Percentiles rank a stretch among this genome's conserved stretches.
Evolutionary conservation across 2,113 vertebrate genomes (phyloP).

Genomic region (Nerophis ophidion): DNA sequence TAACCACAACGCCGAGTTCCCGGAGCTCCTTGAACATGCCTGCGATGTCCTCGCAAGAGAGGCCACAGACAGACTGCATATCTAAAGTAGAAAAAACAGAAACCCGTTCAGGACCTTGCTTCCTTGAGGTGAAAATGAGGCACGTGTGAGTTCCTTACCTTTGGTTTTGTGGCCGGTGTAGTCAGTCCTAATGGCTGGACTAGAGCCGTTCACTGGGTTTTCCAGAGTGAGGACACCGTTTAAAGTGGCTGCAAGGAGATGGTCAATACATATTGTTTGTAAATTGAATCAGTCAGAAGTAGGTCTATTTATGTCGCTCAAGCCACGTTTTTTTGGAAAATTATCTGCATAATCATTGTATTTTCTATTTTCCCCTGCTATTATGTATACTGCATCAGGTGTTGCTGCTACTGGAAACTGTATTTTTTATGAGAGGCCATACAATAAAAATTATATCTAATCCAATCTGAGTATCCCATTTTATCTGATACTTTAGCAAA

Average conservation of each 20-base stretch:
- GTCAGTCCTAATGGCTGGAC: conserved; percentile 89
- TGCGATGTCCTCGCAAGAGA: conserved; percentile 89
- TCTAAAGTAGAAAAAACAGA: conserved; percentile 55
- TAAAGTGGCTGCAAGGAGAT: conserved; percentile 56
- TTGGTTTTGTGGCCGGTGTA: conserved; percentile 92
- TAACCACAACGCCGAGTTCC: conserved; percentile 84
- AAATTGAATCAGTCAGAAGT: background rate
- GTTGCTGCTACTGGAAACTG: too few species aligned
- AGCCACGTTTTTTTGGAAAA: too few species aligned
- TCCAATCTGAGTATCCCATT: too few species aligned
- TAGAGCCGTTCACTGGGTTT: conserved; percentile 88
- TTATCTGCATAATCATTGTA: too few species aligned
- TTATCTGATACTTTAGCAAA: too few species aligned
- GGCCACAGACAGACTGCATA: conserved; percentile 84
- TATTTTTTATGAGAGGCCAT: too few species aligned
- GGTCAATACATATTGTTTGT: conserved; percentile 2
- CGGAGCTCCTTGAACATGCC: conserved; percentile 88
- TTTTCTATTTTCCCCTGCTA: too few species aligned
- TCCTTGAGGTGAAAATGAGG: background rate
- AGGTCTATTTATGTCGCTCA: background rate
- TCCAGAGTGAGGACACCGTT: conserved; percentile 82
- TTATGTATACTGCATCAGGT: too few species aligned
- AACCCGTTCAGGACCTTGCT: conserved; percentile 14
- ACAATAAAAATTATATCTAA: too few species aligned
- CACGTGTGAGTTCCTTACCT: conserved; percentile 50